Evolutionary conservation across 2,113 vertebrate genomes (phyloP).

Genomic region (Dipodomys stephensi): DNA sequence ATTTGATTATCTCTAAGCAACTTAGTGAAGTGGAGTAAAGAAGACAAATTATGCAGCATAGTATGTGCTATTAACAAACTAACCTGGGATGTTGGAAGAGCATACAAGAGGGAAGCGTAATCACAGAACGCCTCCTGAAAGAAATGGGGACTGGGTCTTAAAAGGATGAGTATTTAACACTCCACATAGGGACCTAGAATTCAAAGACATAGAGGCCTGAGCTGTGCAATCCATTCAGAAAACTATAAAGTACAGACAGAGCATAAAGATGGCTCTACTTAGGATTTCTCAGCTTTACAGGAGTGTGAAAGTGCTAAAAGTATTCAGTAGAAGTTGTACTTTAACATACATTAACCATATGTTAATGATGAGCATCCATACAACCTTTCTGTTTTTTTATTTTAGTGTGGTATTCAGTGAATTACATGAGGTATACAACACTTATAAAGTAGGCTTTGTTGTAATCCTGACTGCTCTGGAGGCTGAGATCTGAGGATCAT

Average conservation of each 20-base stretch:
- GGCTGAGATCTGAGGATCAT: too few species aligned
- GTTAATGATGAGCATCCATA: neutral
- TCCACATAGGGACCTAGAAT: neutral
- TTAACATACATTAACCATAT: neutral
- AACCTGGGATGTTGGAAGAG: neutral
- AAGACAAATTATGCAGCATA: neutral
- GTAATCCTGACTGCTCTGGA: too few species aligned
- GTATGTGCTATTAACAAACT: conserved; percentile 1
- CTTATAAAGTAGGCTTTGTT: neutral
- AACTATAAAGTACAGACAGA: neutral
- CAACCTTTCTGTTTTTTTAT: neutral
- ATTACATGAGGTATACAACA: neutral
- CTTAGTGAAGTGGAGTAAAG: conserved; percentile 7
- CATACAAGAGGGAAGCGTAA: neutral
- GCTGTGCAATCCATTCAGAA: neutral
- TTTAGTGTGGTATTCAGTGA: neutral
- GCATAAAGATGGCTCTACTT: neutral
- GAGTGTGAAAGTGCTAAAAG: neutral
- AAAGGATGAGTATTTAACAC: conserved; percentile 3
- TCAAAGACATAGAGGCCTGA: neutral
- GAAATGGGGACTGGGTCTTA: conserved; percentile 18
- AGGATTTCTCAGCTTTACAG: neutral
- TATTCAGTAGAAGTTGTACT: neutral
- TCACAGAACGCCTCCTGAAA: neutral
- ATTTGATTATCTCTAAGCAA: conserved; percentile 33